Percentiles rank a stretch among this genome's conserved stretches.
Evolutionary conservation across 2,888 invertebrate species (phyloP).

Genomic region (Scrobipalpa atriplicella): DNA sequence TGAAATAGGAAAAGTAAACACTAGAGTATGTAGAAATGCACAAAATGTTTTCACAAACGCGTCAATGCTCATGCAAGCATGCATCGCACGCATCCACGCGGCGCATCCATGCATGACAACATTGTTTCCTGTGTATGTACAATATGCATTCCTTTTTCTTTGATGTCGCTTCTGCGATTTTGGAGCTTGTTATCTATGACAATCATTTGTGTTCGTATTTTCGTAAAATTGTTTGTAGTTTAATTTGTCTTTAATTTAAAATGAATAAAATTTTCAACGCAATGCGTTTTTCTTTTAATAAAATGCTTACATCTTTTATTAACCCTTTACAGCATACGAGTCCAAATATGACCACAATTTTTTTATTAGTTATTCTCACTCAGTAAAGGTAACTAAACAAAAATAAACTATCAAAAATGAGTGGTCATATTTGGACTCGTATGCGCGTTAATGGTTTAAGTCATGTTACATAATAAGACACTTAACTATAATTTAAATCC

Average conservation of each 20-base stretch:
- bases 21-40: constrained; percentile 8
- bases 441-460: too few species aligned
- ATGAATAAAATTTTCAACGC: not conserved
- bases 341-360: too few species aligned
- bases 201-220: not conserved
- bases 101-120: constrained; percentile 9
- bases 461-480: constrained; percentile 15
- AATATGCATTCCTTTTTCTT: constrained; percentile 23
- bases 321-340: too few species aligned
- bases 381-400: too few species aligned
- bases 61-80: constrained; percentile 25
- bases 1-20: constrained; percentile 14
- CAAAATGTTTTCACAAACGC: constrained; percentile 24
- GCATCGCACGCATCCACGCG: constrained; percentile 18
- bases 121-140: constrained; percentile 25
- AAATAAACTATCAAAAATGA: too few species aligned
- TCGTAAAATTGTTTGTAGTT: not conserved
- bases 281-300: not conserved
- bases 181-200: not conserved
- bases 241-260: not conserved
- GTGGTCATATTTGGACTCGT: too few species aligned
- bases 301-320: not conserved
- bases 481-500: not conserved
- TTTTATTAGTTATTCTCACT: too few species aligned
- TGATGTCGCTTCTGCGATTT: constrained; percentile 19